phyloP scores from a whole-genome alignment of 35 echinoderm and acorn worm genomes.

The Apostichopus californicus region DNA sequence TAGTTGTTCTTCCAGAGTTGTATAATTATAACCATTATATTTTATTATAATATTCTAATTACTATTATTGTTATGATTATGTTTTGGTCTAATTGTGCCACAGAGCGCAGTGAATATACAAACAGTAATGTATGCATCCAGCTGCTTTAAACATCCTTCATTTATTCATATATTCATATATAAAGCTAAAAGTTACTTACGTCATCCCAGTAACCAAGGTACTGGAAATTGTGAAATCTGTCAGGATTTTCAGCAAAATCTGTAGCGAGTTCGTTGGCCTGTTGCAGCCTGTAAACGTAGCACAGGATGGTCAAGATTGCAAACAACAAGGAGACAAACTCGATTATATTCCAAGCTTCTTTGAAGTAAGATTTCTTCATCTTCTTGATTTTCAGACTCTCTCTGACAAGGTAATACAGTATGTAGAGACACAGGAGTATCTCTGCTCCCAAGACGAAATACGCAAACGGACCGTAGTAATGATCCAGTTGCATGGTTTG shows the following conservation, averaged over 20 bases:
- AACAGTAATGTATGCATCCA: no score
- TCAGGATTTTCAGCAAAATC: conserved; percentile 34
- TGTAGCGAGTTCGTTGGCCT: conserved; percentile 65
- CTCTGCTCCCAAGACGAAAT: conserved; percentile 82
- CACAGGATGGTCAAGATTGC: conserved; percentile 63
- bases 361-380: conserved; percentile 84
- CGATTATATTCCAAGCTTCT: conserved; percentile 61
- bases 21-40: no score
- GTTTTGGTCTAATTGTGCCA: background rate
- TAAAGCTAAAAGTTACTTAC: conserved; percentile 53
- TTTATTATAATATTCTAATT: no score
- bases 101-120: no score
- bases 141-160: no score
- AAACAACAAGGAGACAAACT: conserved; percentile 64
- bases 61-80: no score
- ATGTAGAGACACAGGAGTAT: conserved; percentile 64
- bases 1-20: no score
- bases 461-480: conserved; percentile 87
- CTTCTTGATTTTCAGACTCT: conserved; percentile 58
- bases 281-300: conserved; percentile 79
- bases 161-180: no score
- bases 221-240: conserved; percentile 86
- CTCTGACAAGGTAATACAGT: conserved; percentile 65
- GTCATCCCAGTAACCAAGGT: conserved; percentile 84
- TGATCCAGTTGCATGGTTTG: conserved; percentile 84